Percentiles rank a stretch among this genome's conserved stretches.
These are phyloP conservation scores for Cyanoramphus novaezelandiae DNA, from an alignment of 2,113 vertebrate species.

Conservation along the genomic window DNA sequence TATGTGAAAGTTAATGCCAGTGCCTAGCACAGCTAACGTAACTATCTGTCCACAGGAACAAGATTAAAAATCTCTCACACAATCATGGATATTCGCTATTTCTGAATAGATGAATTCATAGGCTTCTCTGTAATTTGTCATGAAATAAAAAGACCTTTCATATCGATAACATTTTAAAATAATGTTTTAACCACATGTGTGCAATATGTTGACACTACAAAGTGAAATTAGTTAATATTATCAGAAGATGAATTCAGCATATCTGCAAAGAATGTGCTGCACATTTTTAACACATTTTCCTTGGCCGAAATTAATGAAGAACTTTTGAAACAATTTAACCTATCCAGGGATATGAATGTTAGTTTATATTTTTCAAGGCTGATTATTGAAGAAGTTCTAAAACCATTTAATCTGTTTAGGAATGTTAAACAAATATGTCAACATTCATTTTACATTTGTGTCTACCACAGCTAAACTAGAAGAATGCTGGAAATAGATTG, in stretches of 20 bases:
- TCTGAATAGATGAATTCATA: neutral
- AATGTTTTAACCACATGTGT: neutral
- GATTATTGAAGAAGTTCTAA: slow-evolving; percentile 68
- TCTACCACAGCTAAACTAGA: slow-evolving; percentile 51
- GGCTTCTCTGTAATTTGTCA: neutral
- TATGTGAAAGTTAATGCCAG: neutral
- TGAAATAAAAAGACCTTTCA: neutral
- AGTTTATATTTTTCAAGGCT: slow-evolving; percentile 67
- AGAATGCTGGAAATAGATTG: slow-evolving; percentile 61
- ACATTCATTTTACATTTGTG: slow-evolving; percentile 68
- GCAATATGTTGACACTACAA: neutral
- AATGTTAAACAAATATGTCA: slow-evolving; percentile 73
- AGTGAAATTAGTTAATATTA: neutral
- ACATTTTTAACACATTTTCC: slow-evolving; percentile 4
- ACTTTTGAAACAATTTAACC: slow-evolving; percentile 68
- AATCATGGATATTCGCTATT: neutral
- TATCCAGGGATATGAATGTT: slow-evolving; percentile 34
- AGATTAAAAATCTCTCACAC: rapidly evolving
- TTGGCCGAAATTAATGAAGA: slow-evolving; percentile 54
- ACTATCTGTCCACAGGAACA: neutral
- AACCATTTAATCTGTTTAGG: slow-evolving; percentile 66
- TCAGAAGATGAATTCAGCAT: neutral
- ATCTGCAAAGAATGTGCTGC: neutral
- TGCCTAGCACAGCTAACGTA: neutral
- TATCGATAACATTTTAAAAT: neutral